These are phyloP conservation scores for Actinopyga echinites DNA, from an alignment of 53 echinoderm and acorn worm genomes.

Conservation along the genomic window DNA sequence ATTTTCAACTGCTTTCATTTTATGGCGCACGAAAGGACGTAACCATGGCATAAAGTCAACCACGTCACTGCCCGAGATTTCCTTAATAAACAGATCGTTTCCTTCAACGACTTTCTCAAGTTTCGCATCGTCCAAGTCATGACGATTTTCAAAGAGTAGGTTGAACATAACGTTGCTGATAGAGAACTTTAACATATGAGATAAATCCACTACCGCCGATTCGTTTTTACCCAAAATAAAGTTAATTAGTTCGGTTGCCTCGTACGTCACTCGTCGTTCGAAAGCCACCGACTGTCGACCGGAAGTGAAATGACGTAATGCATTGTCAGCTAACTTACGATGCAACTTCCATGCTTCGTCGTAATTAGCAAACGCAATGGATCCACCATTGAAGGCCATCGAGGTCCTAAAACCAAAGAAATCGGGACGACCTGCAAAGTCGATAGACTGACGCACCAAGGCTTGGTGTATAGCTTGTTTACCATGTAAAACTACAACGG, in stretches of 20 bases:
- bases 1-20: conserved; percentile 59
- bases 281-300: no score
- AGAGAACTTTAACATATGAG: conserved; percentile 60
- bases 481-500: conserved; percentile 70
- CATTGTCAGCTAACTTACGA: conserved; percentile 51
- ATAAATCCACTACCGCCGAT: conserved; percentile 44
- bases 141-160: no score
- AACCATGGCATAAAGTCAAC: not conserved
- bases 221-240: conserved; percentile 63
- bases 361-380: conserved; percentile 55
- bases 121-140: conserved; percentile 64
- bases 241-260: conserved; percentile 66
- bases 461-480: conserved; percentile 48
- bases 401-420: no score
- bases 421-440: no score
- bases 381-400: conserved; percentile 60
- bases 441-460: conserved; percentile 48
- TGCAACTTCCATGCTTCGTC: conserved; percentile 64
- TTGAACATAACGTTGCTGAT: conserved; percentile 84
- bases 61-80: not conserved
- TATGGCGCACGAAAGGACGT: conserved; percentile 46
- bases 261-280: no score
- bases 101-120: conserved; percentile 62
- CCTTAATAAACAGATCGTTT: conserved; percentile 64
- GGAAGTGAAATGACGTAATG: conserved; percentile 61